phyloP scores from a whole-genome alignment of 2,113 vertebrate genomes.

The Myotis yumanensis region DNA sequence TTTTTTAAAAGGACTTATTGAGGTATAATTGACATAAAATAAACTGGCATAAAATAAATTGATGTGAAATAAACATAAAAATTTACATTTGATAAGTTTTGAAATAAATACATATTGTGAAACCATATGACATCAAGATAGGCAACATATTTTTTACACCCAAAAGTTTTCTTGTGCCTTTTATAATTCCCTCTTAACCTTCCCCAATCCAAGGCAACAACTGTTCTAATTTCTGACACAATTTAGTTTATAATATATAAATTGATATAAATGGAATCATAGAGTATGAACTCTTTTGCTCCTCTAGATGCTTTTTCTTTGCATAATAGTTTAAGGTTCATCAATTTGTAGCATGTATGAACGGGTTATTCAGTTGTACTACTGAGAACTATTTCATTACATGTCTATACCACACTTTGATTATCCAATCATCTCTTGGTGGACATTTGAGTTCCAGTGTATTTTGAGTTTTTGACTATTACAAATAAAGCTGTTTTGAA shows the following conservation, averaged over 20 bases:
- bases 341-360: neutral
- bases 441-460: neutral
- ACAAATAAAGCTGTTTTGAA: neutral
- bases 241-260: neutral
- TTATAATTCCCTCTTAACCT: neutral
- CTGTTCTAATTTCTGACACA: neutral
- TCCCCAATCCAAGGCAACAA: neutral
- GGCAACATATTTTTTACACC: neutral
- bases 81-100: neutral
- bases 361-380: neutral
- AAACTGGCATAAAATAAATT: neutral
- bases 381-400: neutral
- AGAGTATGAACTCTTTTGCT: neutral
- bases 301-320: neutral
- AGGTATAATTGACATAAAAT: neutral
- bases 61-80: neutral
- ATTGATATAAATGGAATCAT: neutral
- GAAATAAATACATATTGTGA: neutral
- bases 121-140: conserved; percentile 8
- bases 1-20: neutral
- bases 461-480: neutral
- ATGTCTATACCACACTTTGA: neutral
- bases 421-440: neutral
- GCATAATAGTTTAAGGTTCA: neutral
- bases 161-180: neutral